Evolutionary conservation across 1,140 invertebrate genomes (phyloP).

Genomic region (Papilio xuthus): DNA sequence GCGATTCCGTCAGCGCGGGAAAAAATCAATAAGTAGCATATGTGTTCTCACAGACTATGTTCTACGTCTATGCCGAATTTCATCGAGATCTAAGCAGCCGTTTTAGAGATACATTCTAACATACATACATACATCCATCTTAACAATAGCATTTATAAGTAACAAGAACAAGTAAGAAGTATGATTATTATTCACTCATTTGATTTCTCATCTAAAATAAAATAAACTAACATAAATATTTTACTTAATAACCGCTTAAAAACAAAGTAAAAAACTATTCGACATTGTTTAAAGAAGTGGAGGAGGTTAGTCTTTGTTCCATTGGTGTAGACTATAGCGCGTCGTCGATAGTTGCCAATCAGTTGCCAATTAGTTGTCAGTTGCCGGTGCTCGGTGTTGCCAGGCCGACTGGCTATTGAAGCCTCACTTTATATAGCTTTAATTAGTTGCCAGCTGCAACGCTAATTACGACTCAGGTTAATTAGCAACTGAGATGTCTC

Average conservation of each 20-base stretch:
- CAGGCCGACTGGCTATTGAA: constrained; percentile 27
- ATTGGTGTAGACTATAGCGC: neutral
- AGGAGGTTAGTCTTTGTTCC: neutral
- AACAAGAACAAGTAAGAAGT: too few relatives aligned
- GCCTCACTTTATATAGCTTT: constrained; percentile 26
- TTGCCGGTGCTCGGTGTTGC: constrained; percentile 10
- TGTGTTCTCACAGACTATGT: too few relatives aligned
- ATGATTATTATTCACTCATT: too few relatives aligned
- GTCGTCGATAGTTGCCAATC: constrained; percentile 32
- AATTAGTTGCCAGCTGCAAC: constrained; percentile 23
- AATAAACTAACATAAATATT: neutral
- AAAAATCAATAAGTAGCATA: too few relatives aligned
- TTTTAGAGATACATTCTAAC: too few relatives aligned
- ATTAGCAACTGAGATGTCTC: constrained; percentile 25
- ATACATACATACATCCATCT: too few relatives aligned
- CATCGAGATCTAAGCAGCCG: too few relatives aligned
- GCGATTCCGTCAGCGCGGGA: too few relatives aligned
- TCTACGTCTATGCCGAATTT: too few relatives aligned
- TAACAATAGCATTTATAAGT: too few relatives aligned
- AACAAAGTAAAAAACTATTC: constrained; percentile 16
- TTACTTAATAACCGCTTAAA: neutral
- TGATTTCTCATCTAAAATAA: neutral
- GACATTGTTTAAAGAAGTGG: neutral
- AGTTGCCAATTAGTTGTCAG: constrained; percentile 25
- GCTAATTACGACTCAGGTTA: constrained; percentile 24